Evolutionary conservation across 2,797 vertebrate species (phyloP).

Genomic region (Aselliscus stoliczkanus): DNA sequence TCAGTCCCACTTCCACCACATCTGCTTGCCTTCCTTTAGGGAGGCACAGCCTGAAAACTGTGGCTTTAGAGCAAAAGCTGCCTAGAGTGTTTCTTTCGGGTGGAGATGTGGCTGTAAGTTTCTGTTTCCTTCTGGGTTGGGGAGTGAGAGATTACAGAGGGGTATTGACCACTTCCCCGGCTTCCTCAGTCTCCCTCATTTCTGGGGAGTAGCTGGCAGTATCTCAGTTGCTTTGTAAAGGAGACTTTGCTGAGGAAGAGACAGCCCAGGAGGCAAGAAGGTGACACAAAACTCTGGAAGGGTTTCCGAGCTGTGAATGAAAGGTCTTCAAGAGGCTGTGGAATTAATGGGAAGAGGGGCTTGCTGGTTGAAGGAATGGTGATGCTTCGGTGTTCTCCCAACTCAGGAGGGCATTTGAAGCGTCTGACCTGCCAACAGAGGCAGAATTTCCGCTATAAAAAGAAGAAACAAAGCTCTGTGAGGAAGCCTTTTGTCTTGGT

Average conservation of each 20-base stretch:
- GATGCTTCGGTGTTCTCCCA: neutral
- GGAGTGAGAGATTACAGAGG: accelerated
- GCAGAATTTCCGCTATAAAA: neutral
- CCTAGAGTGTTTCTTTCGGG: neutral
- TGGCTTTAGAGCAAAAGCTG: neutral
- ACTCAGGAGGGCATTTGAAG: neutral
- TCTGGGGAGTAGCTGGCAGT: neutral
- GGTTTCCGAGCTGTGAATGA: neutral
- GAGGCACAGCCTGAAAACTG: neutral
- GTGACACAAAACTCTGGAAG: neutral
- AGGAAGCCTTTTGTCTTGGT: neutral
- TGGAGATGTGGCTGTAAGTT: neutral
- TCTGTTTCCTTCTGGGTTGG: neutral
- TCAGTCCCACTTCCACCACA: neutral
- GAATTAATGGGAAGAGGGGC: neutral
- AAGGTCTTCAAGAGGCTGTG: neutral
- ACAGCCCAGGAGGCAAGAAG: neutral
- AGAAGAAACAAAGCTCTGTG: neutral
- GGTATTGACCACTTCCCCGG: too few relatives aligned
- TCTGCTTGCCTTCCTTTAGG: neutral
- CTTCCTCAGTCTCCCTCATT: neutral
- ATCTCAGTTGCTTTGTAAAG: neutral
- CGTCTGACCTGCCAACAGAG: neutral
- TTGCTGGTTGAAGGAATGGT: neutral
- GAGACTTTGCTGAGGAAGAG: neutral